Evolutionary conservation across 1,140 invertebrate genomes (phyloP).

Genomic region (Drosophila sturtevanti): DNA sequence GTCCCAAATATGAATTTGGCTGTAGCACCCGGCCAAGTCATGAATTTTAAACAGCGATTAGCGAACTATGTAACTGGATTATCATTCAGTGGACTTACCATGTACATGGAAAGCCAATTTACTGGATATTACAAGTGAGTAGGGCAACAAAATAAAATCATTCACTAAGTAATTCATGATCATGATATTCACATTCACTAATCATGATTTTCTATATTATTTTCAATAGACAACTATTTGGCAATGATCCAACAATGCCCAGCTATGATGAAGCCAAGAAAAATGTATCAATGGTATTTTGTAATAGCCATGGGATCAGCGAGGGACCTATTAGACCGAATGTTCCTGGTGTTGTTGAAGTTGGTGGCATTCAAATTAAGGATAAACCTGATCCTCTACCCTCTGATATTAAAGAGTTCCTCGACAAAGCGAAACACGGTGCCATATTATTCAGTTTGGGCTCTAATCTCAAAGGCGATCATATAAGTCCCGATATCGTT

Average conservation of each 20-base stretch:
- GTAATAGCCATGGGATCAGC: slow-evolving; percentile 66
- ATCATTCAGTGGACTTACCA: slow-evolving; percentile 14
- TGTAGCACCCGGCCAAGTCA: slow-evolving; percentile 33
- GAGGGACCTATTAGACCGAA: slow-evolving; percentile 76
- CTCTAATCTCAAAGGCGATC: slow-evolving; percentile 83
- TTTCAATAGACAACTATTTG: slow-evolving; percentile 42
- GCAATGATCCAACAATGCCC: slow-evolving; percentile 35
- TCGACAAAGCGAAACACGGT: slow-evolving; percentile 84
- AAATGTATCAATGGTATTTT: slow-evolving; percentile 72
- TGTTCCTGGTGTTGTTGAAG: slow-evolving; percentile 81
- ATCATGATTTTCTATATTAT: not conserved
- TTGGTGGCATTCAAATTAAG: slow-evolving; percentile 83
- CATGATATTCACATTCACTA: too few relatives aligned
- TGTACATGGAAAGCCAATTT: slow-evolving; percentile 25
- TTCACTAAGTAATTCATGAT: too few relatives aligned
- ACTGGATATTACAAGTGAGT: slow-evolving; percentile 53
- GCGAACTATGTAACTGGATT: slow-evolving; percentile 38
- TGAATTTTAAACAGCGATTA: slow-evolving; percentile 57
- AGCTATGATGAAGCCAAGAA: slow-evolving; percentile 49
- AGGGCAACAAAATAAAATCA: too few relatives aligned
- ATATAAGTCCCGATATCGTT: slow-evolving; percentile 79
- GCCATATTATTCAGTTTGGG: slow-evolving; percentile 87
- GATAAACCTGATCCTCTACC: slow-evolving; percentile 74
- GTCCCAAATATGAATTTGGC: slow-evolving; percentile 57
- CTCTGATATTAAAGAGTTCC: slow-evolving; percentile 83